A percentile compares a stretch with the other conserved stretches of the same genome.
Conservation (phyloP, 2,113 vertebrate genomes). For the Corydoras maculifer region DNA sequence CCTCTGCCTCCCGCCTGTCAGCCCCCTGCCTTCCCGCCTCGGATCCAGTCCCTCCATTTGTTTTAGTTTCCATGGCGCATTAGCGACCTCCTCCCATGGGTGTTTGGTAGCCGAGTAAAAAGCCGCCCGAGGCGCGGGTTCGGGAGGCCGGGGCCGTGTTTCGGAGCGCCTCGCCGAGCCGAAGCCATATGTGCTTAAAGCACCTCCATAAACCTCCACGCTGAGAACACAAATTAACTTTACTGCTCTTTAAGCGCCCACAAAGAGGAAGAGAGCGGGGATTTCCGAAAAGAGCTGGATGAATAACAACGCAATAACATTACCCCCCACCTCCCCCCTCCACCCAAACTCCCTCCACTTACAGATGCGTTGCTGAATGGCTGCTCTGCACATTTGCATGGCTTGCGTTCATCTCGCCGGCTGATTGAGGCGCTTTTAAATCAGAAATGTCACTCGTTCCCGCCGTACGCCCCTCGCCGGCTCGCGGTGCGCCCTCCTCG, state of each 20-base stretch:
- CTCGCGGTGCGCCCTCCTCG: background rate
- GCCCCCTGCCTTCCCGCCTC: conserved; percentile 44
- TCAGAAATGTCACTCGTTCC: background rate
- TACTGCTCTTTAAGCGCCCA: conserved; percentile 79
- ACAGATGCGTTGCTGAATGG: conserved; percentile 96
- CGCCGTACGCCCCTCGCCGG: background rate
- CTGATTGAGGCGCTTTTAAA: conserved; percentile 31
- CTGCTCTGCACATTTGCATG: conserved; percentile 95
- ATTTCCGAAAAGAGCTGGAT: conserved; percentile 66
- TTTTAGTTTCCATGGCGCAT: conserved; percentile 78
- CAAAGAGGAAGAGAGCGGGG: conserved; percentile 40
- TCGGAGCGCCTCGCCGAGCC: conserved; percentile 75
- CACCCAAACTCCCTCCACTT: conserved; percentile 63
- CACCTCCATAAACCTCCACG: conserved; percentile 54
- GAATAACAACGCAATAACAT: conserved; percentile 77
- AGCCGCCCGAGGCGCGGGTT: conserved; percentile 76
- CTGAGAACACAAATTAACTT: conserved; percentile 41
- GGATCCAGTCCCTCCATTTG: conserved; percentile 73
- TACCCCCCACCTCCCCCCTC: conserved; percentile 53
- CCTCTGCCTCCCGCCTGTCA: conserved; percentile 50
- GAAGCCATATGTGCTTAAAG: conserved; percentile 80
- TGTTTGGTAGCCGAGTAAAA: conserved; percentile 54
- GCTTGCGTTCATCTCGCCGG: conserved; percentile 88
- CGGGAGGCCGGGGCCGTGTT: conserved; percentile 62
- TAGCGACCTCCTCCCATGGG: conserved; percentile 75